phyloP scores from a whole-genome alignment of 2,797 vertebrate species.

The Peromyscus eremicus region DNA sequence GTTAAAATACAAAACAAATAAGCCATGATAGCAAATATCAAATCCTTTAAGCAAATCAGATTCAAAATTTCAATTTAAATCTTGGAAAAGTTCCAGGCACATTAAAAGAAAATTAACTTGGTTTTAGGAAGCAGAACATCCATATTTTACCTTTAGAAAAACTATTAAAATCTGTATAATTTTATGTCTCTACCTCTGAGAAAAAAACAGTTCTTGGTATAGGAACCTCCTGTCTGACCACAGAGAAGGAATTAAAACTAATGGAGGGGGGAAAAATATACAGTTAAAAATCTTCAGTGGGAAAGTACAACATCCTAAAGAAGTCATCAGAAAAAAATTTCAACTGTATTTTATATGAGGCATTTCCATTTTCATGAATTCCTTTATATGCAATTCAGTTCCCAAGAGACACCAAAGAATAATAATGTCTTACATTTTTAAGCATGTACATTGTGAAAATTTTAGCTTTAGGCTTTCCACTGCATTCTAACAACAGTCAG shows the following conservation, averaged over 20 bases:
- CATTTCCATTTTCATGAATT: neutral
- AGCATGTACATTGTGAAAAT: neutral
- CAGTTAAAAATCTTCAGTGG: slow-evolving; percentile 30
- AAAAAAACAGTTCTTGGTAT: neutral
- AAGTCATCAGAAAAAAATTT: neutral
- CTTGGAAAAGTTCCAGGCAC: slow-evolving; percentile 80
- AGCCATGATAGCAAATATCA: slow-evolving; percentile 55
- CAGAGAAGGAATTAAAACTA: slow-evolving; percentile 47
- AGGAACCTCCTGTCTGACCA: neutral
- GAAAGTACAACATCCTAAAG: neutral
- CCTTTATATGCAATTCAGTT: neutral
- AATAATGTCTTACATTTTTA: neutral
- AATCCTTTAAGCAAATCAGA: slow-evolving; percentile 75
- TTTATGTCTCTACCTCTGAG: slow-evolving; percentile 43
- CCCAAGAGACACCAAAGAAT: neutral
- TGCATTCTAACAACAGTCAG: neutral
- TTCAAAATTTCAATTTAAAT: slow-evolving; percentile 83
- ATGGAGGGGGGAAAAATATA: neutral
- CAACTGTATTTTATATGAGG: neutral
- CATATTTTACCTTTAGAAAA: slow-evolving; percentile 75
- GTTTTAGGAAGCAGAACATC: slow-evolving; percentile 68
- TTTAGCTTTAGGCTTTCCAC: neutral
- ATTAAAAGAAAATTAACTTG: slow-evolving; percentile 85
- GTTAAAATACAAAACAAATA: slow-evolving; percentile 9
- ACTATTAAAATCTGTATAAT: slow-evolving; percentile 35